Evolutionary conservation across 2,888 invertebrate genomes (phyloP).

Genomic region (Plebejus melissa): DNA sequence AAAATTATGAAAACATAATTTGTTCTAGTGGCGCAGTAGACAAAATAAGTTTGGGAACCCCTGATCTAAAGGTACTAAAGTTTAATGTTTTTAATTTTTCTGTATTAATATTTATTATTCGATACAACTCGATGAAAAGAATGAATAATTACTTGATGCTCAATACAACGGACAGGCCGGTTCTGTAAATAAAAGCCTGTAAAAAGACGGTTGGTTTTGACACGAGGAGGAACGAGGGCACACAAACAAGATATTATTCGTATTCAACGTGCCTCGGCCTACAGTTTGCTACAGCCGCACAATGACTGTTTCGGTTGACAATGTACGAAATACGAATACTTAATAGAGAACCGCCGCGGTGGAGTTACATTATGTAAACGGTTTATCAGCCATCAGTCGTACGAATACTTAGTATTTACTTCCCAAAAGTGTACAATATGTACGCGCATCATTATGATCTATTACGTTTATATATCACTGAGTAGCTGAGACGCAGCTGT

Average conservation of each 20-base stretch:
- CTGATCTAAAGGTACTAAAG: background rate
- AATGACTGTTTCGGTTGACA: conserved; percentile 11
- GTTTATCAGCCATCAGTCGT: background rate
- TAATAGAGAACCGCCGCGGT: background rate
- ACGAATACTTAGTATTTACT: background rate
- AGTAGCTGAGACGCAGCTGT: background rate
- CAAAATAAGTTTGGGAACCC: too few relatives aligned
- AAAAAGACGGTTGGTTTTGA: conserved; percentile 23
- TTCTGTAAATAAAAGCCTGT: conserved; percentile 10
- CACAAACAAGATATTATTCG: conserved; percentile 22
- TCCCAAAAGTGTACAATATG: background rate
- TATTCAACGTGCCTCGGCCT: conserved; percentile 9
- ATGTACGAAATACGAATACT: background rate
- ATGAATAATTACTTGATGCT: background rate
- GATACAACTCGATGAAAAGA: background rate
- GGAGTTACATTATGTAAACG: conserved; percentile 8
- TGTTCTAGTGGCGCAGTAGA: too few relatives aligned
- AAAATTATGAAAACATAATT: too few relatives aligned
- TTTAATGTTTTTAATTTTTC: background rate
- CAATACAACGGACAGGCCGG: background rate
- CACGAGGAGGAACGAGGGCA: conserved; percentile 17
- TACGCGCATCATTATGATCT: background rate
- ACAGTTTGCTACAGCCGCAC: background rate
- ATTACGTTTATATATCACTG: background rate
- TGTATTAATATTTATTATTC: background rate